Conservation (phyloP, 2,888 invertebrate genomes). For the Drosophila robusta region DNA sequence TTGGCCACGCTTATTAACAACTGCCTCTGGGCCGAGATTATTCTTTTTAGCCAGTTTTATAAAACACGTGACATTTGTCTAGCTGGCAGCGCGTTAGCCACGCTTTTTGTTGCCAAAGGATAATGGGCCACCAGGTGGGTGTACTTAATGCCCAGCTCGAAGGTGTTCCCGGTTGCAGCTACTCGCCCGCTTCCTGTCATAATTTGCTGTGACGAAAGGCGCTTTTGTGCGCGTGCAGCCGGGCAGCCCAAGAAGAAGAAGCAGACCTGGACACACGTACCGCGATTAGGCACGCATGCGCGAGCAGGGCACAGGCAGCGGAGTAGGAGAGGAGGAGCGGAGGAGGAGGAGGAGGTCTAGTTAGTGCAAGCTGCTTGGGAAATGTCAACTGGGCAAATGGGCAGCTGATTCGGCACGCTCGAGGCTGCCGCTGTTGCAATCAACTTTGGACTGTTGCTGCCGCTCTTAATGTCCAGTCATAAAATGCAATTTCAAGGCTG, state of each 20-base stretch:
- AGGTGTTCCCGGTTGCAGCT: slow-evolving; percentile 38
- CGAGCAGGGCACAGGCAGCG: slow-evolving; percentile 9
- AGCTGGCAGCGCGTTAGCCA: slow-evolving; percentile 56
- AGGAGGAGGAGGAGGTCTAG: slow-evolving; percentile 39
- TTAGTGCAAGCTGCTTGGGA: slow-evolving; percentile 63
- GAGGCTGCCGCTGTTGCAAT: slow-evolving; percentile 43
- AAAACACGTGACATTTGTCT: slow-evolving; percentile 70
- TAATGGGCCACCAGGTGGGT: slow-evolving; percentile 76
- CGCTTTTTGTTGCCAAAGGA: slow-evolving; percentile 70
- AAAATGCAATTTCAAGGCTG: slow-evolving; percentile 75
- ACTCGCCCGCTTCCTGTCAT: slow-evolving; percentile 38
- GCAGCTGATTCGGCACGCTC: slow-evolving; percentile 59
- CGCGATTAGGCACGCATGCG: slow-evolving; percentile 72
- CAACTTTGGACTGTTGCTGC: slow-evolving; percentile 35
- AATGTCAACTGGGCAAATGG: slow-evolving; percentile 64
- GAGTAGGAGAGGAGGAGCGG: background rate
- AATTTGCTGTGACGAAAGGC: slow-evolving; percentile 75
- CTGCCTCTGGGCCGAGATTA: background rate
- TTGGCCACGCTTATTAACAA: background rate
- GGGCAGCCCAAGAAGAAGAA: background rate
- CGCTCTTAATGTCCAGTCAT: slow-evolving; percentile 65
- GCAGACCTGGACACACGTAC: slow-evolving; percentile 66
- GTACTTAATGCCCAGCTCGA: slow-evolving; percentile 55
- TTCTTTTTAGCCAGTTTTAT: slow-evolving; percentile 17
- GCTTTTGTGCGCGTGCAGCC: slow-evolving; percentile 60